Evolutionary conservation across 2,113 vertebrate genomes (phyloP).

Genomic region (Colius striatus): DNA sequence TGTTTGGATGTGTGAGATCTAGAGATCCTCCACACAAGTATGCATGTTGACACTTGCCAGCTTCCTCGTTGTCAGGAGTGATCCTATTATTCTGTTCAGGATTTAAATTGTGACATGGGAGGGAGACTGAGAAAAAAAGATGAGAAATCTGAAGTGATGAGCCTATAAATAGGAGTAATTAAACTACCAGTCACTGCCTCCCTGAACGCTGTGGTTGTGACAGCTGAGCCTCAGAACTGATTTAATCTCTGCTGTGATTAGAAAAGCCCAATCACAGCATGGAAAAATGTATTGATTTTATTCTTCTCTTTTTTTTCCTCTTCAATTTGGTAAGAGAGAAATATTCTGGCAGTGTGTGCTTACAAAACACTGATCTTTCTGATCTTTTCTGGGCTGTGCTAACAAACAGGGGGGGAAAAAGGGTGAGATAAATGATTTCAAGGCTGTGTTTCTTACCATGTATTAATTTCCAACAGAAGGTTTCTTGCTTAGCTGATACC

Average conservation of each 20-base stretch:
- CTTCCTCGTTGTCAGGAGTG: neutral
- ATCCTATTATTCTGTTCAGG: neutral
- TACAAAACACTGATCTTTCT: neutral
- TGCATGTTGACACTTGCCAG: rapidly evolving
- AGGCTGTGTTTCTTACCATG: neutral
- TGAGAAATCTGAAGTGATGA: conserved; percentile 11
- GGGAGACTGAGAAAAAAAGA: neutral
- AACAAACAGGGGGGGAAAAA: too few relatives aligned
- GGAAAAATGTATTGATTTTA: conserved; percentile 40
- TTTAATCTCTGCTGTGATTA: conserved; percentile 12
- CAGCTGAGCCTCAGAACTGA: conserved; percentile 30
- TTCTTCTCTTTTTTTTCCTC: neutral
- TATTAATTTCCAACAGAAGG: neutral
- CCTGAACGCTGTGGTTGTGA: neutral
- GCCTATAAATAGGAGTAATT: conserved; percentile 57
- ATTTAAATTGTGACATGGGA: neutral
- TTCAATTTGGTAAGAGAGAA: neutral
- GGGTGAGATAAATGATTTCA: neutral
- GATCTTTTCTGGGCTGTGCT: neutral
- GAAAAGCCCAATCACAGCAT: neutral
- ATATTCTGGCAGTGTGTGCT: neutral
- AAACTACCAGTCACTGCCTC: neutral
- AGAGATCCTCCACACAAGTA: too few relatives aligned
- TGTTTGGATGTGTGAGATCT: too few relatives aligned
- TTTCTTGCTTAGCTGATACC: neutral